These are phyloP conservation scores for Lagopus muta DNA, from an alignment of 2,113 vertebrate genomes.

Conservation along the genomic window DNA sequence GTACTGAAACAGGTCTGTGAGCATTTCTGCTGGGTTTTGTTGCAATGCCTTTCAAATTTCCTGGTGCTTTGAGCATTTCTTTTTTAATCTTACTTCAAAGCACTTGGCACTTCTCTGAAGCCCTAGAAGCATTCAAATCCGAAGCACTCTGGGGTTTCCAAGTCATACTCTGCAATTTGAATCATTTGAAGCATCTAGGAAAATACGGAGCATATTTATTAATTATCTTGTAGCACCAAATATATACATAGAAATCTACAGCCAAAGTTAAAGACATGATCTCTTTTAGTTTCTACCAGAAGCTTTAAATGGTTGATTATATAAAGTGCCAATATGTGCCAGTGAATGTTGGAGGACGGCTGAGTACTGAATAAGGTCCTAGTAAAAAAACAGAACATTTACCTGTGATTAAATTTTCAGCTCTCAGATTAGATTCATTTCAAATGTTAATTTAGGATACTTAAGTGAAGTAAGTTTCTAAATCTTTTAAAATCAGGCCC, in stretches of 20 bases:
- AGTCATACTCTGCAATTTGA: constrained; percentile 35
- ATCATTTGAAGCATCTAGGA: constrained; percentile 31
- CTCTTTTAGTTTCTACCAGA: neutral
- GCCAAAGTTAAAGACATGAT: constrained; percentile 2
- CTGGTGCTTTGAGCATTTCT: constrained; percentile 41
- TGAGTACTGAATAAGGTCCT: neutral
- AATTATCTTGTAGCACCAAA: constrained; percentile 36
- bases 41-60: constrained; percentile 48
- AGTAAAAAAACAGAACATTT: neutral
- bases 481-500: neutral
- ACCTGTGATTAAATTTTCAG: neutral
- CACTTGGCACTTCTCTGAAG: constrained; percentile 26
- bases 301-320: neutral
- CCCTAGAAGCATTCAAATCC: constrained; percentile 52
- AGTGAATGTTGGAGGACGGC: neutral
- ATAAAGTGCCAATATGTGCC: neutral
- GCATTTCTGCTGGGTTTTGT: constrained; percentile 37
- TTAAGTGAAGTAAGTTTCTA: neutral
- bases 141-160: constrained; percentile 43
- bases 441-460: neutral
- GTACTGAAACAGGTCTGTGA: constrained; percentile 12
- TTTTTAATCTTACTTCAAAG: constrained; percentile 62
- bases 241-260: neutral
- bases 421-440: neutral
- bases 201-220: constrained; percentile 47